A percentile compares a stretch with the other conserved stretches of the same genome.
Evolutionary conservation across 2,797 vertebrate species (phyloP).

Genomic region (Chloroceryle amazona): DNA sequence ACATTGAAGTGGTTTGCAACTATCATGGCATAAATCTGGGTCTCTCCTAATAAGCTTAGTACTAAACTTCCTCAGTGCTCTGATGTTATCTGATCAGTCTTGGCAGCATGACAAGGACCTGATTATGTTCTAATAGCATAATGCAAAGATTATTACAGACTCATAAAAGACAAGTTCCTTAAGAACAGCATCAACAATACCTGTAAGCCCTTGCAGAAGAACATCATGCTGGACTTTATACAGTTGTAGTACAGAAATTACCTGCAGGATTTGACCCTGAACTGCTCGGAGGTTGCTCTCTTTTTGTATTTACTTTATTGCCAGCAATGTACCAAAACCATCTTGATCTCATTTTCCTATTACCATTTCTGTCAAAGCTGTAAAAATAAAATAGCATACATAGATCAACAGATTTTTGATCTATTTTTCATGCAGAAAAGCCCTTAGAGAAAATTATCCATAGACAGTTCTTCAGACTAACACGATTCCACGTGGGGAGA

Average conservation of each 20-base stretch:
- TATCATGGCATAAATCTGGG: neutral
- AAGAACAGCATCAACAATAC: constrained; percentile 29
- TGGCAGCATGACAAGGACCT: constrained; percentile 40
- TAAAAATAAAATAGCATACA: constrained; percentile 26
- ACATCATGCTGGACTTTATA: neutral
- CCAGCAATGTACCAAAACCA: neutral
- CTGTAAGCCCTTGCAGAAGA: neutral
- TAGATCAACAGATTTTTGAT: constrained; percentile 34
- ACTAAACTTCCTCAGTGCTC: neutral
- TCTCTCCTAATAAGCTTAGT: neutral
- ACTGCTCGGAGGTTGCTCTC: neutral
- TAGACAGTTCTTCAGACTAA: neutral
- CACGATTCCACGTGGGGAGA: neutral
- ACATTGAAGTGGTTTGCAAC: neutral
- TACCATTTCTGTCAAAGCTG: constrained; percentile 41
- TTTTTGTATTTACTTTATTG: neutral
- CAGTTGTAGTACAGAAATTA: neutral
- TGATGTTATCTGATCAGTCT: constrained; percentile 18
- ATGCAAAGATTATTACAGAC: constrained; percentile 56
- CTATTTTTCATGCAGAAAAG: constrained; percentile 43
- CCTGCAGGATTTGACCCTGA: neutral
- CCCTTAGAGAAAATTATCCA: neutral
- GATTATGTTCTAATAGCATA: constrained; percentile 45
- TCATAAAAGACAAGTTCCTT: constrained; percentile 43
- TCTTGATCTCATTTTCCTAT: constrained; percentile 34